phyloP scores from a whole-genome alignment of 2,888 invertebrate genomes.

The Masnerella sp. region DNA sequence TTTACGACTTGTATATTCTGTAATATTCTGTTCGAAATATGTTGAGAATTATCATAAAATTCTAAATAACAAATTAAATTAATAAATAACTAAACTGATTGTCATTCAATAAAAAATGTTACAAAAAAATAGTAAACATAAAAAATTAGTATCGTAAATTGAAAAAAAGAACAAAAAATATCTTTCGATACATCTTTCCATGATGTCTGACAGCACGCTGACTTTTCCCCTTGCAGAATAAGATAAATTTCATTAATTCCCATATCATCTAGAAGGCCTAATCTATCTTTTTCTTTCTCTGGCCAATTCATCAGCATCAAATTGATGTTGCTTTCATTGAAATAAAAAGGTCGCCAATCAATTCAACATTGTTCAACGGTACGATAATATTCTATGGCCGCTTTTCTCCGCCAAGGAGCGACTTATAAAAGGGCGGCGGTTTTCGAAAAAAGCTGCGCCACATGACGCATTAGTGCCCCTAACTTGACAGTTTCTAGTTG shows the following conservation, averaged over 20 bases:
- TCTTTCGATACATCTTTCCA: conserved; percentile 2
- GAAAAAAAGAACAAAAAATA: not conserved
- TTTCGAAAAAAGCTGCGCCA: conserved; percentile 31
- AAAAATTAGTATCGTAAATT: not conserved
- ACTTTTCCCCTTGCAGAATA: conserved; percentile 13
- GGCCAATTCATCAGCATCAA: conserved; percentile 29
- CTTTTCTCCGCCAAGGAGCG: conserved; percentile 25
- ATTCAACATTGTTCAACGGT: conserved; percentile 38
- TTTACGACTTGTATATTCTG: no score
- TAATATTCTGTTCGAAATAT: no score
- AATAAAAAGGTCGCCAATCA: conserved; percentile 41
- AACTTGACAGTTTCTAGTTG: conserved; percentile 39
- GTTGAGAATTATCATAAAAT: no score
- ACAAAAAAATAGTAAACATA: not conserved
- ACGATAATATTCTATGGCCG: conserved; percentile 36
- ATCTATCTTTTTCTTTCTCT: conserved; percentile 21
- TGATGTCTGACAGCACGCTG: conserved; percentile 16
- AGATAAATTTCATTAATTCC: conserved; percentile 35
- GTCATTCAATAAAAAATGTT: no score
- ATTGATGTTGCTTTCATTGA: conserved; percentile 41
- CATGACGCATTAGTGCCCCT: conserved; percentile 37
- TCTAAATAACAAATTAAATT: no score
- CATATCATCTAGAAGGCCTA: conserved; percentile 19
- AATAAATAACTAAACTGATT: no score
- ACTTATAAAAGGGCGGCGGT: no score